Evolutionary conservation across 2,888 invertebrate genomes (phyloP).

Genomic region (Siphlonurus alternatus): DNA sequence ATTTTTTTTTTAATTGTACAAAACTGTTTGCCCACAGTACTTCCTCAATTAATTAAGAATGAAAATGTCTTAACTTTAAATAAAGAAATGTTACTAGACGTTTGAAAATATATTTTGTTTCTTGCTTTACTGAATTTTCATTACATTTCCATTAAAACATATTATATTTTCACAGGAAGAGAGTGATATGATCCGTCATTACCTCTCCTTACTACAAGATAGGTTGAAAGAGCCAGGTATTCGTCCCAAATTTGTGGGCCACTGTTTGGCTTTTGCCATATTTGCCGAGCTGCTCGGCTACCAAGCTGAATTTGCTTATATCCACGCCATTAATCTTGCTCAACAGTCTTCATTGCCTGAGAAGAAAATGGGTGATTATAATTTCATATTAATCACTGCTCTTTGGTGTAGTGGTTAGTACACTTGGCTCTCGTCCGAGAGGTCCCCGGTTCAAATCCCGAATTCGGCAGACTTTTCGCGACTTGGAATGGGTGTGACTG

Average conservation of each 20-base stretch:
- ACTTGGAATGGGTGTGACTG: too few species aligned
- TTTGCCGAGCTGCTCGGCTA: constrained; percentile 14
- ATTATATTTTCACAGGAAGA: constrained; percentile 12
- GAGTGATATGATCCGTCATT: constrained; percentile 10
- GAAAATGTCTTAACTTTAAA: too few species aligned
- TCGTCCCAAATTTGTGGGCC: constrained; percentile 9
- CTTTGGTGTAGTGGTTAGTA: too few species aligned
- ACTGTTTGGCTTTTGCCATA: constrained; percentile 13
- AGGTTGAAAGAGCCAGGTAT: constrained; percentile 12
- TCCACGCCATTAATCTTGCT: constrained; percentile 15
- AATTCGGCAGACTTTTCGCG: too few species aligned
- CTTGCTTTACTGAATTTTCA: too few species aligned
- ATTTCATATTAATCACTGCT: neutral
- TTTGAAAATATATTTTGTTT: neutral
- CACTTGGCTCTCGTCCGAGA: too few species aligned
- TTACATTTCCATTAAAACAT: neutral
- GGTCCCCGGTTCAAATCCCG: too few species aligned
- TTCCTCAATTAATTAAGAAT: too few species aligned
- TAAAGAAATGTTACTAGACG: too few species aligned
- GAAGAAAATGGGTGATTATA: constrained; percentile 14
- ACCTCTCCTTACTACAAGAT: constrained; percentile 10
- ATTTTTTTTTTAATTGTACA: too few species aligned
- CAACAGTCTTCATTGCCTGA: constrained; percentile 12
- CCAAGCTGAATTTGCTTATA: constrained; percentile 14
- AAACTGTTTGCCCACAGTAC: too few species aligned